Base-by-base conservation (phyloP, 2,888 invertebrate genomes). In the Plebejus melissa region DNA sequence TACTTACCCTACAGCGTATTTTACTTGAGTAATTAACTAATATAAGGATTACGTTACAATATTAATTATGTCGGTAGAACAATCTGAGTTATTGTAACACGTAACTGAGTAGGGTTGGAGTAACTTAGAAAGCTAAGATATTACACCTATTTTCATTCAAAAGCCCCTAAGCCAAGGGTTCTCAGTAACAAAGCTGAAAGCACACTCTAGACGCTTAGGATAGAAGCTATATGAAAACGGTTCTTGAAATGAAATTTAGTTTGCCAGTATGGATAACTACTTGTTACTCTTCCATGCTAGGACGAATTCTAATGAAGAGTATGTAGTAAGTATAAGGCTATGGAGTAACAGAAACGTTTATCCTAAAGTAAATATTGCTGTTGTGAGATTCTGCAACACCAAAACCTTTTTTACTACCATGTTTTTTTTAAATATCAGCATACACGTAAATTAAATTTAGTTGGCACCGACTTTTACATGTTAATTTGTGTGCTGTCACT, bases 61-160 rank as follows among this genome's bases (percentile, higher is more conserved):
- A 54, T 54, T 54, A 54, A 54, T 54, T 16, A 16, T 16, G 54
- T 54, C 54, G 16, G 54, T 16, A 11, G 13, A 54, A 16, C 54
- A 16, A 54, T 54, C 54, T 16, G 13, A 54, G 54, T 54, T 54
- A 54, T 54, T 54, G 54, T 54, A 54, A 54, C 54, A 54, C 13
- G 54, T 54, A 54, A 54, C 54, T 54, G 54, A 54, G 16, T 54
- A 54, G 16, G 54, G 54, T 54, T 16, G 16, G 16, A 65, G 7
- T 36, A 13, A 65, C 5, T 65, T 6, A 65, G 65, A 65, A 32
- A 11, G 32, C 65, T 32, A 65, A 65, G 32, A 65, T 65, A 65
- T 65, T 65, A 65, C 32, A 65, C 16, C 32, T 36, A 65, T 65
- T 65, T 65, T 65, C 60, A 65, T 13, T 65, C 65, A 36, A 65